Evolutionary conservation across 2,797 vertebrate genomes (phyloP), one percentile per base, ranked within the genome.

Genomic region (Sebastes oblongus): DNA sequence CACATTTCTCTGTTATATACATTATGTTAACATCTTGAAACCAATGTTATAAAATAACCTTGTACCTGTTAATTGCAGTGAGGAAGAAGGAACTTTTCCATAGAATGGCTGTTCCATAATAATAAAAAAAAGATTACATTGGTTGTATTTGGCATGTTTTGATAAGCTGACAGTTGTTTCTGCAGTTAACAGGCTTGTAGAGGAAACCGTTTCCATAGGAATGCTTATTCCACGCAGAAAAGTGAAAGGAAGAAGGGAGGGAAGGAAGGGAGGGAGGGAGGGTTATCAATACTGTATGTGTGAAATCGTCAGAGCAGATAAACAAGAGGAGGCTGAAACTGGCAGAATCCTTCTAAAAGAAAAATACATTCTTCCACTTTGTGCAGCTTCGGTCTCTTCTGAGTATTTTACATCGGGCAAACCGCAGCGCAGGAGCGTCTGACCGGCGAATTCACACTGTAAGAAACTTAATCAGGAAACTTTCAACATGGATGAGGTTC

Each of bases 1-100:
- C 95, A 95, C 95, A 95, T 96, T 95, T 95, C 88, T 94, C 93
- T 95, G 92, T 94, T 95, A 95, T 95, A 91, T 95, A 95, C 94
- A 95, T 86, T 30, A 87, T 84, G 92, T 94, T 94, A 93, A 94
- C 89, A 92, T 86, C 80, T 87, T 85, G 87, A 93, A 86, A 91
- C 81, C 89, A 92, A 88, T 74, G 82, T 85, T 94, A 88, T 66
- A 91, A 90, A 91, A 90, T 56, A 91, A 87, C 70, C 87, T 87
- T 95, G 94, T 94, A 96, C 95, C 94, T 89, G 89, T 89, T 91
- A 70, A 81, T 22, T 86, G 86, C 84, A 83, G 82, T 87, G 89
- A 92, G 86, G 81, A 77, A 80, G 87, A 86, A 92, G 91, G 87
- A 83, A 91, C 82, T 80, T 86, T 75, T 89, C 85, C 83, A 75